A percentile compares a stretch with the other conserved stretches of the same genome.
Conservation (phyloP, 2,797 vertebrate genomes). For the Lates japonicus region DNA sequence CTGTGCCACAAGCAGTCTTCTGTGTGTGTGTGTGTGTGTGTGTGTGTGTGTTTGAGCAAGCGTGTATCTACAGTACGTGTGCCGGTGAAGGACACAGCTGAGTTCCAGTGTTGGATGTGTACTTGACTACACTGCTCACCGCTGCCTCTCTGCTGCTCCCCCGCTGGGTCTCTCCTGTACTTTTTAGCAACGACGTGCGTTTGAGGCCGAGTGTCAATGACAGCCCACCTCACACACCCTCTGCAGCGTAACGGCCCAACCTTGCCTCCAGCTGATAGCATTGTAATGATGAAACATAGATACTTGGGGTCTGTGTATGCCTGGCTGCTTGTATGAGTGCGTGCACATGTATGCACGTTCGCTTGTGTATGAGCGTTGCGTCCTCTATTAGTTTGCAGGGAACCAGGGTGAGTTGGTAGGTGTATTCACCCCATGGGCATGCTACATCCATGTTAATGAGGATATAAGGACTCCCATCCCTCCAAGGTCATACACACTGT, state of each 20-base stretch:
- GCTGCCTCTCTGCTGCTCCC: conserved; percentile 38
- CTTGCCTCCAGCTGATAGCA: conserved; percentile 73
- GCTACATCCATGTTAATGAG: conserved; percentile 83
- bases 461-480: conserved; percentile 62
- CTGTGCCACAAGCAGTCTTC: conserved; percentile 38
- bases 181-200: conserved; percentile 57
- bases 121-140: conserved; percentile 29
- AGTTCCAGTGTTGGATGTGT: conserved; percentile 55
- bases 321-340: conserved; percentile 24
- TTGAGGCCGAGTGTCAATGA: conserved; percentile 76
- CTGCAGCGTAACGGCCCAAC: conserved; percentile 57
- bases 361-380: conserved; percentile 14
- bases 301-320: conserved; percentile 59
- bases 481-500: conserved; percentile 76
- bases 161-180: conserved; percentile 58
- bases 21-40: conserved; percentile 26
- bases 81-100: conserved; percentile 60
- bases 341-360: conserved; percentile 15
- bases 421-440: conserved; percentile 57
- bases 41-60: conserved; percentile 30
- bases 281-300: conserved; percentile 77
- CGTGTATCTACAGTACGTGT: conserved; percentile 33
- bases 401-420: conserved; percentile 50
- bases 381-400: conserved; percentile 51
- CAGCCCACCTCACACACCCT: conserved; percentile 65